A percentile compares a stretch with the other conserved stretches of the same genome.
phyloP scores from a whole-genome alignment of 2,113 vertebrate genomes.

The Clinocottus analis region DNA sequence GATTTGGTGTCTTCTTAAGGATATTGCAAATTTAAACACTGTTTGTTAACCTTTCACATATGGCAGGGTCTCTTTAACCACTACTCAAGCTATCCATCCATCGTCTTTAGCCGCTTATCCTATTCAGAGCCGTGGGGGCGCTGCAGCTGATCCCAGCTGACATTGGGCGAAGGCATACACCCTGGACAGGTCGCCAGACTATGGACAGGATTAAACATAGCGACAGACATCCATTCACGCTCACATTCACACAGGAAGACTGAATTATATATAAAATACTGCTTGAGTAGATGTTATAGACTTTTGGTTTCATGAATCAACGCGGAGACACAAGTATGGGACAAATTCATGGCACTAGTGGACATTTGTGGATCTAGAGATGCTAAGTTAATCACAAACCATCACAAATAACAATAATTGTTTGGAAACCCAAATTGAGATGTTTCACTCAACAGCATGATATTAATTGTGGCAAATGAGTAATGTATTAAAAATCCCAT shows the following conservation, averaged over 20 bases:
- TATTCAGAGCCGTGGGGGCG: too few species aligned
- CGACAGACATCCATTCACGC: too few species aligned
- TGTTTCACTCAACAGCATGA: too few species aligned
- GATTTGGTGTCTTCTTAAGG: constrained; percentile 8
- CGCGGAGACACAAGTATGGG: constrained; percentile 15
- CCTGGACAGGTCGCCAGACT: too few species aligned
- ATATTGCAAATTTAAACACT: neutral
- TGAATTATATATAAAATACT: neutral
- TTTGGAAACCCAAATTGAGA: too few species aligned
- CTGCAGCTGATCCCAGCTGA: neutral
- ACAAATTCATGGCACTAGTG: neutral
- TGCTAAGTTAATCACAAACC: neutral
- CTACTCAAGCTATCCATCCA: neutral
- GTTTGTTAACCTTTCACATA: constrained; percentile 1
- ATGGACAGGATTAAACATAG: too few species aligned
- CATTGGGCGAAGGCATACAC: neutral
- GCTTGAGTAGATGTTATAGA: constrained; percentile 1
- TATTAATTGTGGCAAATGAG: neutral
- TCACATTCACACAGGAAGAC: too few species aligned
- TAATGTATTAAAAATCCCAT: neutral
- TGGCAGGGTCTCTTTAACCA: neutral
- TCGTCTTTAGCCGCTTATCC: too few species aligned
- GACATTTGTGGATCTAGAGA: neutral
- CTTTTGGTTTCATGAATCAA: constrained; percentile 9
- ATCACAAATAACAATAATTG: too few species aligned